Evolutionary conservation across 1,140 invertebrate species (phyloP).

Genomic region (Schlechtendalia chinensis): DNA sequence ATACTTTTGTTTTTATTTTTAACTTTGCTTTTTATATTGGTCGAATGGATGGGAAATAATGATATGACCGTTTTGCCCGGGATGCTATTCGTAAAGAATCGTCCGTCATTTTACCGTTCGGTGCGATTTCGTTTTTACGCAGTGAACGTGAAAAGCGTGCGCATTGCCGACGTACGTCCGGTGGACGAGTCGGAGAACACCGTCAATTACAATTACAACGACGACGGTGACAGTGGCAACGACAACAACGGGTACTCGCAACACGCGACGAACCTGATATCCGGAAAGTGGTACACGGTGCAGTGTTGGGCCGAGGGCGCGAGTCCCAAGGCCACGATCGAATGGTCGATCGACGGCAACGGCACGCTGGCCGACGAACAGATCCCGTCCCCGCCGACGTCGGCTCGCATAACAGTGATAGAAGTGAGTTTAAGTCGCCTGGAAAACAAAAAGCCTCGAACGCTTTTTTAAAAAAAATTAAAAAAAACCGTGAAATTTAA

Average conservation of each 20-base stretch:
- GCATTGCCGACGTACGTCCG: neutral
- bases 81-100: too few species aligned
- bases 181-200: neutral
- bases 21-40: too few species aligned
- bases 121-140: neutral
- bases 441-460: too few species aligned
- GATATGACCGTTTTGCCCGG: too few species aligned
- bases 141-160: slow-evolving; percentile 39
- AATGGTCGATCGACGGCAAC: slow-evolving; percentile 37
- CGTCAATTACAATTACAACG: neutral
- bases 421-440: neutral
- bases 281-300: slow-evolving; percentile 31
- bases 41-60: too few species aligned
- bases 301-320: slow-evolving; percentile 32
- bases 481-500: too few species aligned
- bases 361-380: slow-evolving; percentile 13
- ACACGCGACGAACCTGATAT: slow-evolving; percentile 21
- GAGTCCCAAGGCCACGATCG: slow-evolving; percentile 14
- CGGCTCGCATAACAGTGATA: neutral
- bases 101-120: too few species aligned
- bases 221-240: neutral
- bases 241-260: neutral
- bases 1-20: too few species aligned
- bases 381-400: neutral
- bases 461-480: too few species aligned